A percentile compares a stretch with the other conserved stretches of the same genome.
These are phyloP conservation scores for Axinella damicornis DNA, from an alignment of 37 sponge, comb jelly and placozoan species.

Conservation along the genomic window DNA sequence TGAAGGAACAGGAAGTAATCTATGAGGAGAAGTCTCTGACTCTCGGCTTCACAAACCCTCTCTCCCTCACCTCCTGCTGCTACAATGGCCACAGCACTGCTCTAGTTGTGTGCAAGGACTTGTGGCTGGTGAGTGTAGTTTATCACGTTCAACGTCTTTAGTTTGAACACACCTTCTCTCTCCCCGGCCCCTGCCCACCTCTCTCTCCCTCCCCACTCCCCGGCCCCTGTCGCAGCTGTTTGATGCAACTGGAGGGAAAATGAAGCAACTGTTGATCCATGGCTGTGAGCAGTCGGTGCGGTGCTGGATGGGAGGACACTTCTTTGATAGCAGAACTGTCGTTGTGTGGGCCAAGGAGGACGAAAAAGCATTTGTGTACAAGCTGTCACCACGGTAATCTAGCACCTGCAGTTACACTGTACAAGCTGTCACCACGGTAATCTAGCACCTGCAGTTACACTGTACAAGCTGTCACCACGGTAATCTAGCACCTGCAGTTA, in stretches of 20 bases:
- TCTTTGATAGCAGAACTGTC: constrained; percentile 54
- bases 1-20: constrained; percentile 46
- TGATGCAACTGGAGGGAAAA: constrained; percentile 70
- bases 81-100: constrained; percentile 30
- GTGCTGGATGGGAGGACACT: constrained; percentile 68
- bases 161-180: too few species aligned
- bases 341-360: constrained; percentile 68
- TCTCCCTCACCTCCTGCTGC: constrained; percentile 24
- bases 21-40: constrained; percentile 63
- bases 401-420: not conserved
- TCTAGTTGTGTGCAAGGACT: constrained; percentile 46
- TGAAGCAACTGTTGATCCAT: constrained; percentile 69
- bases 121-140: constrained; percentile 56
- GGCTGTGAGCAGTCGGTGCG: constrained; percentile 33
- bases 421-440: constrained; percentile 32
- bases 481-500: not conserved
- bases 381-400: constrained; percentile 48
- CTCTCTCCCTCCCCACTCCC: not conserved
- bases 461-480: constrained; percentile 63
- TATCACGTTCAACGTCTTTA: not conserved
- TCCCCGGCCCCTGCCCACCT: too few species aligned
- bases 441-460: not conserved
- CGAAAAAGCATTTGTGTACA: constrained; percentile 48
- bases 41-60: constrained; percentile 30
- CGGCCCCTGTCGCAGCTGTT: constrained; percentile 46